Evolutionary conservation across 2,888 invertebrate genomes (phyloP).

Genomic region (Nudaria mundana): DNA sequence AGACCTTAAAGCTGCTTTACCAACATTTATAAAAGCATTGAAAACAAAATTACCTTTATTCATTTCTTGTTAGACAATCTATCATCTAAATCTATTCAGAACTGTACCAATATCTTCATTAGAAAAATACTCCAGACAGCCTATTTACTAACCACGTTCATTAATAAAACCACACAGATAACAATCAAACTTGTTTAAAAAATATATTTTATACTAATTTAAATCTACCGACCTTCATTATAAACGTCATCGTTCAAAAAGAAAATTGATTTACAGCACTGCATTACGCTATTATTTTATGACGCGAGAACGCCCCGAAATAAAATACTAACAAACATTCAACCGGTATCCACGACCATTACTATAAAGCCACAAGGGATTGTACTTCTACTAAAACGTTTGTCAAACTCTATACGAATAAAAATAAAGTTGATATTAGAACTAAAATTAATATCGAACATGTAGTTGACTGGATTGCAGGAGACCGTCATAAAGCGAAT

Average conservation of each 20-base stretch:
- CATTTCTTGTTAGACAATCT: constrained; percentile 15
- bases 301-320: constrained; percentile 79
- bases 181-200: constrained; percentile 54
- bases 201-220: constrained; percentile 60
- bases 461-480: constrained; percentile 39
- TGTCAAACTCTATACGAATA: constrained; percentile 19
- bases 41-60: constrained; percentile 11
- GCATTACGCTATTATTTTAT: constrained; percentile 80
- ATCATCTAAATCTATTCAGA: constrained; percentile 19
- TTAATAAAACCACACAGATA: constrained; percentile 53
- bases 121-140: constrained; percentile 30
- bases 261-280: constrained; percentile 77
- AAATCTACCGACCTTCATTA: constrained; percentile 71
- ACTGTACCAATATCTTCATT: constrained; percentile 11
- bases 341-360: constrained; percentile 79
- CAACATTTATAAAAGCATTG: constrained; percentile 8
- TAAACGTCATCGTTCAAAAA: constrained; percentile 74
- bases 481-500: constrained; percentile 79
- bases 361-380: constrained; percentile 47
- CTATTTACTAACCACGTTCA: constrained; percentile 36
- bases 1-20: not conserved
- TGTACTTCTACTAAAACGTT: constrained; percentile 14
- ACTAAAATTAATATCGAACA: constrained; percentile 12
- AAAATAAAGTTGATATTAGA: constrained; percentile 40
- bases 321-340: constrained; percentile 80